Base-by-base conservation (phyloP, 2,888 invertebrate genomes). In the Eudemis profundana region DNA sequence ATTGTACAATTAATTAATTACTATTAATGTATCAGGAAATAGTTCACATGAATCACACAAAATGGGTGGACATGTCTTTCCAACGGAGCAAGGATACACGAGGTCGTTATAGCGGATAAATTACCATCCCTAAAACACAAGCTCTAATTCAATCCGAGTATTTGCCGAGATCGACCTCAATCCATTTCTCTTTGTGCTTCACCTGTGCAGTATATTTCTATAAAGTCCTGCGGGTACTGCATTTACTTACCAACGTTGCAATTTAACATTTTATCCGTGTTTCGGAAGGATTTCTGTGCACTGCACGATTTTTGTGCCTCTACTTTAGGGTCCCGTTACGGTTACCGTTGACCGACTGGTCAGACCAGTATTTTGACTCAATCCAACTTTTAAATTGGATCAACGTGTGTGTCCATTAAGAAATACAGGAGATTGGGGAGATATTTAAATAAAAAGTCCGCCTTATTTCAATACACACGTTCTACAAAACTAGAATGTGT, bases 331-430 rank as follows among this genome's bases (percentile, higher is more conserved):
- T 81, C 87, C 90, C 90, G 90, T 91, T 90, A 90, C 78, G 74
- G 83, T 85, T 89, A 90, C 90, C 90, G 90, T 91, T 91, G 83
- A 79, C 79, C 83, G 78, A 86, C 85, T 89, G 82, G 89, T 87
- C 86, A 81, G 86, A 90, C 90, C 84, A 85, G 89, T 89, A 90
- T 89, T 87, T 83, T 81, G 81, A 83, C 78, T 85, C 78, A 65
- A 53, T 60, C 36, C 51, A 47, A 53, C 46, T 51, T 63, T 57
- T 47, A 59, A 64, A 60, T 60, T 67, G 51, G 53, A 64, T 47
- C 59, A 59, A 50, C 64, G 14, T 44, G 57, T 57, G 44, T 40
- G 21, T 51, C 36, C 44, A 44, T 27, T 51, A 44, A 27, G 19
- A 51, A 61, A 23, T n/a, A 21, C n/a, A 23, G 15, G 56, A 12